Evolutionary conservation across 2,888 invertebrate species (phyloP).

Genomic region (Ethmia dodecea): DNA sequence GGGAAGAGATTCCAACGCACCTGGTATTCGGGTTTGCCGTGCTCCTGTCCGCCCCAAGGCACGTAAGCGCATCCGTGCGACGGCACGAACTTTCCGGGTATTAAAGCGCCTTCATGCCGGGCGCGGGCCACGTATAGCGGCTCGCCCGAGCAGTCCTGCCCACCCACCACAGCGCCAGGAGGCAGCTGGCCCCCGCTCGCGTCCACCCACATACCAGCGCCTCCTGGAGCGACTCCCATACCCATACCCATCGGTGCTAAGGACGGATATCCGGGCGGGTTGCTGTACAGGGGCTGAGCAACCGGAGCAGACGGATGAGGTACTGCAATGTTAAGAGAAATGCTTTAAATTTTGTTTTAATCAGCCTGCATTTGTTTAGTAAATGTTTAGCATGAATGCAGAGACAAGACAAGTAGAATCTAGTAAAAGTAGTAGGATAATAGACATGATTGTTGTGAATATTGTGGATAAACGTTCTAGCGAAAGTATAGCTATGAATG

Average conservation of each 20-base stretch:
- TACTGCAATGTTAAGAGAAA: slow-evolving; percentile 24
- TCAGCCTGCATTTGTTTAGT: no score
- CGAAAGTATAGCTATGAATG: no score
- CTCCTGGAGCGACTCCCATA: slow-evolving; percentile 30
- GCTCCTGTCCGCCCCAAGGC: slow-evolving; percentile 90
- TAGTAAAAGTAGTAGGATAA: no score
- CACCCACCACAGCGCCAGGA: slow-evolving; percentile 83
- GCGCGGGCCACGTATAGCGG: slow-evolving; percentile 84
- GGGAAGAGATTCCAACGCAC: no score
- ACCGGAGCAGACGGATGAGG: slow-evolving; percentile 50
- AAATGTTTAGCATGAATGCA: no score
- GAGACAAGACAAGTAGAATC: no score
- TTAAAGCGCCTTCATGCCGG: slow-evolving; percentile 84
- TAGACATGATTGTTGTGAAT: no score
- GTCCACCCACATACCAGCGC: slow-evolving; percentile 77
- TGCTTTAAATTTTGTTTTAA: no score
- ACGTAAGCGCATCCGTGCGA: slow-evolving; percentile 88
- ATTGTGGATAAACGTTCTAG: no score
- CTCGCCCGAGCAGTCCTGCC: slow-evolving; percentile 76
- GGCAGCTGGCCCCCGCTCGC: slow-evolving; percentile 81
- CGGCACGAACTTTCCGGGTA: slow-evolving; percentile 89
- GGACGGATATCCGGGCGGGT: slow-evolving; percentile 47
- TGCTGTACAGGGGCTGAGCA: slow-evolving; percentile 49
- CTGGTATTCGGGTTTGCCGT: slow-evolving; percentile 86
- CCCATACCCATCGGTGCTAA: slow-evolving; percentile 13